These are phyloP conservation scores for Chionis minor DNA, from an alignment of 2,113 vertebrate species.

Conservation along the genomic window DNA sequence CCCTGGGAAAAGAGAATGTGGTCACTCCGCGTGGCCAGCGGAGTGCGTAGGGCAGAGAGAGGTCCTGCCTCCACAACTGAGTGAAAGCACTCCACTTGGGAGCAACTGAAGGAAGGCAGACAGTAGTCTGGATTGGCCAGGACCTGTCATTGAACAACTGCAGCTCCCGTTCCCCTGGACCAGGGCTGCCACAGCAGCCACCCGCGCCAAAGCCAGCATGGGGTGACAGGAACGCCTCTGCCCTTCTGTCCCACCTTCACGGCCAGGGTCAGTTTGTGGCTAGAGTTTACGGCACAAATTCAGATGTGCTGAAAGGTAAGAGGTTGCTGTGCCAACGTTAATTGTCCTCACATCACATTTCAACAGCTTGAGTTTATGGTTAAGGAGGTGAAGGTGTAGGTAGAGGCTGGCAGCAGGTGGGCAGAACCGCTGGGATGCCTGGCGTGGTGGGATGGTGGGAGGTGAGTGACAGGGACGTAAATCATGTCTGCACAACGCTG, in stretches of 20 bases:
- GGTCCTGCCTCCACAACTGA: not conserved
- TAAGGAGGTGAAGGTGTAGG: not conserved
- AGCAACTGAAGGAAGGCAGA: not conserved
- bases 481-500: not conserved
- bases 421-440: accelerated
- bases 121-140: not conserved
- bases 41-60: not conserved
- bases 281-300: not conserved
- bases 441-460: not conserved
- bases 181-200: not conserved
- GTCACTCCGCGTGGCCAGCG: not conserved
- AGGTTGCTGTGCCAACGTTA: not conserved
- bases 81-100: not conserved
- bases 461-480: accelerated
- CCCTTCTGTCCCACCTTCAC: not conserved
- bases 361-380: not conserved
- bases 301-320: not conserved
- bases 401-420: not conserved
- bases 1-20: not conserved
- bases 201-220: not conserved
- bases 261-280: not conserved
- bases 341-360: not conserved
- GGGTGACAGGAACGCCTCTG: not conserved
- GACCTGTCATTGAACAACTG: not conserved
- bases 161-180: not conserved